These are phyloP conservation scores for Heliothis subflexa DNA, from an alignment of 1,140 invertebrate genomes.

Conservation along the genomic window DNA sequence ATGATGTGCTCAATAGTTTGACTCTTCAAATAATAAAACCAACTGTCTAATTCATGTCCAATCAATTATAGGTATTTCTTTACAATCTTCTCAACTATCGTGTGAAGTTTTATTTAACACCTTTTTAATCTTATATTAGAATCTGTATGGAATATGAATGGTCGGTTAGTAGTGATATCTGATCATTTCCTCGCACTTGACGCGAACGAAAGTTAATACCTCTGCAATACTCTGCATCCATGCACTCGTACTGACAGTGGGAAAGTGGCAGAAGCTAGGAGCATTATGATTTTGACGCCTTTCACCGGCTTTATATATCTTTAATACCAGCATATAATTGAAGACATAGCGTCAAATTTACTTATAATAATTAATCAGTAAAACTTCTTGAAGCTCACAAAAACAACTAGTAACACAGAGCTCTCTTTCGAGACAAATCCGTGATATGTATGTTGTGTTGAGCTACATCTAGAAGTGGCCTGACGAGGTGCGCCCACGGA, in stretches of 20 bases:
- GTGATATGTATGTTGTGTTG: no score
- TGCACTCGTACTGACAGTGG: neutral
- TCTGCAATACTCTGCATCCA: neutral
- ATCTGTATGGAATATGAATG: neutral
- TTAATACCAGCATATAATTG: neutral
- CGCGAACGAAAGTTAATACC: conserved; percentile 1
- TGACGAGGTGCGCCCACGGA: neutral
- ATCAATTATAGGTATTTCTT: no score
- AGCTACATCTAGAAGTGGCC: no score
- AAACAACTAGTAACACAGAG: no score
- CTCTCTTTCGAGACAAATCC: no score
- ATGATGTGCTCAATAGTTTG: no score
- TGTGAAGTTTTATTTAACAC: no score
- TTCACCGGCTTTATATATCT: neutral
- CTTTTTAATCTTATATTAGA: no score
- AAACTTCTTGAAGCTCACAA: neutral
- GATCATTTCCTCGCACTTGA: neutral
- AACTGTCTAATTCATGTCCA: no score
- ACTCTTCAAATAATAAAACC: no score
- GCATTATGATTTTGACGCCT: neutral
- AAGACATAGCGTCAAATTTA: neutral
- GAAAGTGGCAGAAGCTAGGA: neutral
- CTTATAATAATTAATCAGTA: neutral
- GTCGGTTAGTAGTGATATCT: neutral
- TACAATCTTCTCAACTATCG: no score